Conservation (phyloP, 2,888 invertebrate species). For the Synanthedon vespiformis region DNA sequence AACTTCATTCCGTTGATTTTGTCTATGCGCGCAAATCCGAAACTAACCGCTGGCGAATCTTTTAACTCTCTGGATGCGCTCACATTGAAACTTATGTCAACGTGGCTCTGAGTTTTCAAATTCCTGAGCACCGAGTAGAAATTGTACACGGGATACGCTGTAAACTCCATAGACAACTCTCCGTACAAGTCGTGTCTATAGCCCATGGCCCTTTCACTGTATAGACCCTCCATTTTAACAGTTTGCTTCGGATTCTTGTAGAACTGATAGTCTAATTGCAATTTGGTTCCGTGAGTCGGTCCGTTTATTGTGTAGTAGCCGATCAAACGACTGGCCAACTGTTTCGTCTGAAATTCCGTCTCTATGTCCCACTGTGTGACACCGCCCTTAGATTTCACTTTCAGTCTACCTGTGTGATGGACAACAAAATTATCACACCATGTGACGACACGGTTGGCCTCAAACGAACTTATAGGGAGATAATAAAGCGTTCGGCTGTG, state of each 20-base stretch:
- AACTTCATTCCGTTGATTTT: constrained; percentile 73
- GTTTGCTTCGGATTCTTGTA: constrained; percentile 68
- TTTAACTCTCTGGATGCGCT: constrained; percentile 75
- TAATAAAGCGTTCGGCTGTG: too few species aligned
- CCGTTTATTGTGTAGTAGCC: constrained; percentile 76
- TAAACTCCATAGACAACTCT: constrained; percentile 76
- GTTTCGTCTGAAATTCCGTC: constrained; percentile 82
- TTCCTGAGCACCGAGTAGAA: constrained; percentile 75
- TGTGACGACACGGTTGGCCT: too few species aligned
- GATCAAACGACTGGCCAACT: constrained; percentile 77
- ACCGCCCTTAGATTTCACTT: constrained; percentile 62
- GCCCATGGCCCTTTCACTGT: constrained; percentile 69
- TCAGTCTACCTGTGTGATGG: constrained; percentile 30
- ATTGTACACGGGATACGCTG: constrained; percentile 81
- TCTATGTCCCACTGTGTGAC: constrained; percentile 82
- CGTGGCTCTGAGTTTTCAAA: constrained; percentile 77
- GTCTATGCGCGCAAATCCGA: constrained; percentile 72
- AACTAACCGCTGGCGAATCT: constrained; percentile 72
- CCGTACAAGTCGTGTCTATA: constrained; percentile 73
- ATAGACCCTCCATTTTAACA: constrained; percentile 56
- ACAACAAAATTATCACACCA: too few species aligned
- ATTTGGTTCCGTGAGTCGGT: constrained; percentile 67
- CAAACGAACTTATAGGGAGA: too few species aligned
- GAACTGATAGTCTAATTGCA: constrained; percentile 77
- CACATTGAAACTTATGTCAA: constrained; percentile 78